These are phyloP conservation scores for Crax fasciolata DNA, from an alignment of 2,797 vertebrate species.

Conservation along the genomic window DNA sequence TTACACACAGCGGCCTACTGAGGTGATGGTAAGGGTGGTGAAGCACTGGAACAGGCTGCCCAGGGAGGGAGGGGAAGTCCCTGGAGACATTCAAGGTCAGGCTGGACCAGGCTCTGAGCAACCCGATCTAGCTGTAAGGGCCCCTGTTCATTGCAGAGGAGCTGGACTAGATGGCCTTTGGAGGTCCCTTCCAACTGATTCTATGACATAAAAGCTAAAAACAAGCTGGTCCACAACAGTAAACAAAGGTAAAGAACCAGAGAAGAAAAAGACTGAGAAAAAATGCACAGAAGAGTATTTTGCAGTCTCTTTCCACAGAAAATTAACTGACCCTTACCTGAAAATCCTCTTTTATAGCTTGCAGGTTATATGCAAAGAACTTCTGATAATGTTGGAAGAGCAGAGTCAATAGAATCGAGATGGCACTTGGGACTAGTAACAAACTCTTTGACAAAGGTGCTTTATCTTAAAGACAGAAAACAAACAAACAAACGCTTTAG, in stretches of 20 bases:
- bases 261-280: neutral
- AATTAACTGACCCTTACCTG: constrained; percentile 85
- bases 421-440: constrained; percentile 89
- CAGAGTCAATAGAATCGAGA: constrained; percentile 90
- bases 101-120: no score
- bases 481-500: constrained; percentile 1
- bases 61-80: no score
- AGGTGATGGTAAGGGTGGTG: neutral
- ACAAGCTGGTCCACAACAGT: neutral
- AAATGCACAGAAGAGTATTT: neutral
- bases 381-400: constrained; percentile 92
- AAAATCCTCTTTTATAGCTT: constrained; percentile 87
- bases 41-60: no score
- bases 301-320: neutral
- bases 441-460: constrained; percentile 95
- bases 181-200: no score
- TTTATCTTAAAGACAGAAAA: constrained; percentile 88
- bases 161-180: no score
- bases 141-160: no score
- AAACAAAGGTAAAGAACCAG: neutral
- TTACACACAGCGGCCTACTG: neutral
- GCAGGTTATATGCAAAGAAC: constrained; percentile 91
- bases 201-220: neutral
- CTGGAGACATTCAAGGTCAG: no score
- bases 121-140: no score